Conservation (phyloP, 2,113 vertebrate species). For the Nyctereutes procyonoides region DNA sequence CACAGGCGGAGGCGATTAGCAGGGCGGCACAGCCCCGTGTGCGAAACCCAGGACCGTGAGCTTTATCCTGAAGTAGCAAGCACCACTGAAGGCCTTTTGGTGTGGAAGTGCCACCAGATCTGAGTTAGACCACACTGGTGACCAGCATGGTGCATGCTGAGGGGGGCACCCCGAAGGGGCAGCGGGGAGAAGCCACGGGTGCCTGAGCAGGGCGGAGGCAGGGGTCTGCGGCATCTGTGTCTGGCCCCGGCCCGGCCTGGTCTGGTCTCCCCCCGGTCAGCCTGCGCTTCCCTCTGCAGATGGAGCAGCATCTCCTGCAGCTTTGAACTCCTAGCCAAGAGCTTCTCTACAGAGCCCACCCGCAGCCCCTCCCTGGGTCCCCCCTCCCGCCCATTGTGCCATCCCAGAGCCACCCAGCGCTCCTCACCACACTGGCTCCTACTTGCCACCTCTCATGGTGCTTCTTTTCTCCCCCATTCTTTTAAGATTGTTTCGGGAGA, state of each 20-base stretch:
- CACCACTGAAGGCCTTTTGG: background rate
- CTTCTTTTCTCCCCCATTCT: constrained; percentile 52
- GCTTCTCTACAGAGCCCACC: background rate
- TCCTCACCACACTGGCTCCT: too few species aligned
- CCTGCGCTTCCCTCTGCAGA: background rate
- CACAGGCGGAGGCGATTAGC: fast-evolving
- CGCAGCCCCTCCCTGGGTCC: fast-evolving
- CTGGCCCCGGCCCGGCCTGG: background rate
- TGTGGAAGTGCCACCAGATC: too few species aligned
- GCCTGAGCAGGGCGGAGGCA: background rate
- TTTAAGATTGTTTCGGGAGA: constrained; percentile 72
- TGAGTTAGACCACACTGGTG: background rate
- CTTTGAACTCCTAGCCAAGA: background rate
- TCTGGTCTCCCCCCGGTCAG: fast-evolving
- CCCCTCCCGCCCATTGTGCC: fast-evolving
- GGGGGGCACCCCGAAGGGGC: background rate
- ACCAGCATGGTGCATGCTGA: fast-evolving
- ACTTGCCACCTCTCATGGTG: fast-evolving
- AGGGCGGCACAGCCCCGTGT: fast-evolving
- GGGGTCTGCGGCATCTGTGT: fast-evolving
- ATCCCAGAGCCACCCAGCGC: background rate
- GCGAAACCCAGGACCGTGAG: fast-evolving
- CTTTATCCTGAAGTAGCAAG: background rate
- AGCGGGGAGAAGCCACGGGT: background rate
- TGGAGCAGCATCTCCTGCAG: background rate